Percentiles rank a stretch among this genome's conserved stretches.
These are phyloP conservation scores for Corbicula japonica DNA, from an alignment of 2,888 invertebrate species.

Conservation along the genomic window DNA sequence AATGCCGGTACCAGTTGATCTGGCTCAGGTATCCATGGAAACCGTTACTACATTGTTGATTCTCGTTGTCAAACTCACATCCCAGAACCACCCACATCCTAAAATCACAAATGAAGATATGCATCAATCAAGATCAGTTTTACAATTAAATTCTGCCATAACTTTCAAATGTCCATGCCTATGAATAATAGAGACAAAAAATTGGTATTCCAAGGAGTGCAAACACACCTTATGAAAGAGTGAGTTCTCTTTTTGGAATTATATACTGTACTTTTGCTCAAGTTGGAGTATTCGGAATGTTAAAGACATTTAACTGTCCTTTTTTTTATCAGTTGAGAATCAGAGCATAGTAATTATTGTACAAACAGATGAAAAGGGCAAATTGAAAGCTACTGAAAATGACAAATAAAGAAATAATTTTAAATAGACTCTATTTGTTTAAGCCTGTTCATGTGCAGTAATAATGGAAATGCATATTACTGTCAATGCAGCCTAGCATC, in stretches of 20 bases:
- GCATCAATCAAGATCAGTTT: neutral
- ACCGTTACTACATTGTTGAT: slow-evolving; percentile 55
- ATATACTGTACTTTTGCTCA: no score
- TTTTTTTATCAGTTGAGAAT: no score
- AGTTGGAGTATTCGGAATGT: no score
- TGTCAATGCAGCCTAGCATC: neutral
- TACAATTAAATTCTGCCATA: neutral
- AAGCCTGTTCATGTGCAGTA: no score
- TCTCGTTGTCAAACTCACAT: slow-evolving; percentile 66
- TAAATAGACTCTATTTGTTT: no score
- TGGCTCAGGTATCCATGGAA: slow-evolving; percentile 80
- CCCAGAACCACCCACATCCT: slow-evolving; percentile 78
- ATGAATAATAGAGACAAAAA: neutral
- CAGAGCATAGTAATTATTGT: no score
- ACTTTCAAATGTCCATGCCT: neutral
- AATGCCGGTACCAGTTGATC: slow-evolving; percentile 73
- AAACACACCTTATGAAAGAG: no score
- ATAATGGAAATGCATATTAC: neutral
- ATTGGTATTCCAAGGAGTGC: neutral
- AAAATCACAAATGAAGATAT: slow-evolving; percentile 11
- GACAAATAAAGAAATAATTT: no score
- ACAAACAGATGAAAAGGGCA: no score
- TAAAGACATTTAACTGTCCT: no score
- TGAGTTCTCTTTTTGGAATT: no score
- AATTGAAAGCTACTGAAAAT: no score